These are phyloP conservation scores for Nothobranchius furzeri DNA, from an alignment of 2,113 vertebrate genomes.

Conservation along the genomic window DNA sequence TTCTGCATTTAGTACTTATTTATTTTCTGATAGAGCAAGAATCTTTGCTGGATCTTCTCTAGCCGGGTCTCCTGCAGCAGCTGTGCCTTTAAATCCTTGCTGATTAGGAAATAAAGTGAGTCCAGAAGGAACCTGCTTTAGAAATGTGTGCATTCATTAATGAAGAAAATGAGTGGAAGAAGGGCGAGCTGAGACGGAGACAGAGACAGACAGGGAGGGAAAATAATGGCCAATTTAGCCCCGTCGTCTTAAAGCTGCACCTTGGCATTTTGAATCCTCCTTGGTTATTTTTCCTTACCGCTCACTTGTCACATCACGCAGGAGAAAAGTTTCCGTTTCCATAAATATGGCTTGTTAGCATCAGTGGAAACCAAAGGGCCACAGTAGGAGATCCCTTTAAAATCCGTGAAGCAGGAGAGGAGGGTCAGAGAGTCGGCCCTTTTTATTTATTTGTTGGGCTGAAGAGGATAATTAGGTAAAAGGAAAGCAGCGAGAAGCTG, in stretches of 20 bases:
- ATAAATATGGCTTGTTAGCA: conserved; percentile 68
- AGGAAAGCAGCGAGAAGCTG: conserved; percentile 15
- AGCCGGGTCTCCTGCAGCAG: not conserved
- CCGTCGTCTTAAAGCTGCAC: conserved; percentile 63
- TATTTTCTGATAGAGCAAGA: not conserved
- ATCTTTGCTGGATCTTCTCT: not conserved
- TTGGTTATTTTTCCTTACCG: conserved; percentile 57
- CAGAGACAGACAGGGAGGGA: conserved; percentile 73
- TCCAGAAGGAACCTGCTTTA: conserved; percentile 1
- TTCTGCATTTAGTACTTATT: too few relatives aligned
- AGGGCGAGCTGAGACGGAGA: conserved; percentile 43
- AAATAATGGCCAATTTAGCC: conserved; percentile 76
- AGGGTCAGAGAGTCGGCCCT: conserved; percentile 33
- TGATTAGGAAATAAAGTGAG: conserved; percentile 31
- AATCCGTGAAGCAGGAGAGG: conserved; percentile 34
- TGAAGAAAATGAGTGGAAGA: conserved; percentile 34
- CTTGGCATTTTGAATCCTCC: conserved; percentile 65
- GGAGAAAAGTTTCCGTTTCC: conserved; percentile 41
- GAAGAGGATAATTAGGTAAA: conserved; percentile 60
- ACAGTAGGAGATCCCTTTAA: conserved; percentile 47
- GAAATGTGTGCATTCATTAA: conserved; percentile 51
- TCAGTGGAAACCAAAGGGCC: conserved; percentile 54
- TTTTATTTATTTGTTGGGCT: conserved; percentile 19
- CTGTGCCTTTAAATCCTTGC: conserved; percentile 1
- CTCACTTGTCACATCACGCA: conserved; percentile 53